Conservation (phyloP, 2,113 vertebrate genomes). For the Periophthalmodon schlosseri region DNA sequence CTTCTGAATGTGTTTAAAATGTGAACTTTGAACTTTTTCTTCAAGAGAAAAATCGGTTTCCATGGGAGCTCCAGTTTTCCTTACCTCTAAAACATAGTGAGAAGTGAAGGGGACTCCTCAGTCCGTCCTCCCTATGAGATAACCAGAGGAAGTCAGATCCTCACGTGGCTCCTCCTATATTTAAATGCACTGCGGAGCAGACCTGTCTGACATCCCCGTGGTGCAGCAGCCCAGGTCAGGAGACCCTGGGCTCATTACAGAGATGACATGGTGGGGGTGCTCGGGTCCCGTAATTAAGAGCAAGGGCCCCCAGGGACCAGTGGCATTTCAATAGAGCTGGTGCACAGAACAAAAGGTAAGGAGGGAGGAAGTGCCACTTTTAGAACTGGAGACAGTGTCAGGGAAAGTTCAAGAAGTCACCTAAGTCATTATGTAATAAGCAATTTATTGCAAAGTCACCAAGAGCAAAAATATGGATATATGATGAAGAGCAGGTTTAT, state of each 20-base stretch:
- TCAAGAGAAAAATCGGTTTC: not conserved
- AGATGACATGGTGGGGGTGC: conserved; percentile 51
- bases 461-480: not conserved
- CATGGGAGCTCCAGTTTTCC: not conserved
- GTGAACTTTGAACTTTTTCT: too few relatives aligned
- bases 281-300: conserved; percentile 66
- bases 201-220: conserved; percentile 27
- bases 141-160: conserved; percentile 5
- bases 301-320: conserved; percentile 46
- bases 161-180: conserved; percentile 30
- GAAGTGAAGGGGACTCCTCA: not conserved
- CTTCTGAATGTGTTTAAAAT: too few relatives aligned
- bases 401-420: conserved; percentile 2
- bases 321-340: conserved; percentile 62
- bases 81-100: not conserved
- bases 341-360: conserved; percentile 5
- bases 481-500: not conserved
- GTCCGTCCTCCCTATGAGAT: not conserved
- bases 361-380: conserved; percentile 27
- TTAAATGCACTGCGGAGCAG: conserved; percentile 44
- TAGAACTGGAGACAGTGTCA: conserved; percentile 29
- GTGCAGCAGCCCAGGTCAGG: conserved; percentile 47
- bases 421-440: not conserved
- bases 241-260: conserved; percentile 67
- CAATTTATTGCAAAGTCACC: not conserved